Base-by-base conservation (phyloP, 2,113 vertebrate species). In the Tapirus terrestris region DNA sequence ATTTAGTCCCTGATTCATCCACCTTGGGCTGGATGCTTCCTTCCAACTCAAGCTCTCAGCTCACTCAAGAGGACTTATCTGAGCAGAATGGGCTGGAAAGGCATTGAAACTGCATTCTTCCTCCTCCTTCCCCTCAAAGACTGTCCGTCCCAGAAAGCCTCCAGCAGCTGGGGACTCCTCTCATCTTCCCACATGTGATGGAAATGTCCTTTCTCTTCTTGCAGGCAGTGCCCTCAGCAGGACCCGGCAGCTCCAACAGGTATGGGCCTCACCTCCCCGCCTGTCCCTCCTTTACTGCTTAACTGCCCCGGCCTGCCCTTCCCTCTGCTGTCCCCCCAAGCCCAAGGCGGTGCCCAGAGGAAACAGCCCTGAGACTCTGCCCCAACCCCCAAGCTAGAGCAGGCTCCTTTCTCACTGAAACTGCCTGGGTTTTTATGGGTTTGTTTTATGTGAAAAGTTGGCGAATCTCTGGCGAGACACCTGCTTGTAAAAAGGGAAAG, bases 211-310 rank as follows among this genome's bases (percentile, higher is more conserved):
- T 95, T 94, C 58, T 98, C 97, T 97, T 39, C n/a, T 98, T 96
- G 70, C 93, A 99, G 99, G 98, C 97, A 16, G 98, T 99, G 90
- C 97, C 99, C 97, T 97, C 99, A 0, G 97, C 98, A 65, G 98
- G 98, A 85, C 92, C 97, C 91, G 99, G 99, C n/a, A 99, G 99
- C 33, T 97, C 95, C 27, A 99, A 99, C 98, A 99, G 99, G 99
- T 99, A 98, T 84, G 39, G 14, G 12, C 84, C 45, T 80, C 18
- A 1, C 56, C 33, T 4, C 27, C 58, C 13, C 20, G 8, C 51
- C 12, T 1, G 45, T 16, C 9, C 14, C 53, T 23, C 3, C 17
- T 0, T 16, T 1, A 2, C 9, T 14, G 3, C 7, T 27, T 6
- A n/a, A 10, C 2, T 58, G 81, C 77, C 2, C 77, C 79, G 65